These are phyloP conservation scores for Rapana venosa DNA, from an alignment of 2,888 invertebrate species.

Conservation along the genomic window DNA sequence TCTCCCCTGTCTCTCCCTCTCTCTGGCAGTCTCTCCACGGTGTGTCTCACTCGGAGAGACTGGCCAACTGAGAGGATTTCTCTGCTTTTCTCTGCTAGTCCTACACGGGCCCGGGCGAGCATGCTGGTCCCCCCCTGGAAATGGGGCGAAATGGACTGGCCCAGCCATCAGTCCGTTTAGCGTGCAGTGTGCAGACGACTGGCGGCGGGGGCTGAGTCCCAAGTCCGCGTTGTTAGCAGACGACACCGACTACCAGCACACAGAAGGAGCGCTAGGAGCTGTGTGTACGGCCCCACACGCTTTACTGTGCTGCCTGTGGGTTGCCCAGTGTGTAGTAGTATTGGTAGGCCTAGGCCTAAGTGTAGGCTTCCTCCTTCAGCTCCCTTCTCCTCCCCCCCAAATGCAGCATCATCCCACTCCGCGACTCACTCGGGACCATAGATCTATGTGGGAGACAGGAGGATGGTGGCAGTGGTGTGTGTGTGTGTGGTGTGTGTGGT, in stretches of 20 bases:
- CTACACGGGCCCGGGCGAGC: neutral
- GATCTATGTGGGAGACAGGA: conserved; percentile 11
- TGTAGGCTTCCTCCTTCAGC: neutral
- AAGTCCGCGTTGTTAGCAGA: conserved; percentile 17
- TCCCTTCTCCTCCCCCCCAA: neutral
- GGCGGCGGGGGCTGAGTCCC: conserved; percentile 38
- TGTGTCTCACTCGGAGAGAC: neutral
- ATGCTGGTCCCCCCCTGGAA: conserved; percentile 24
- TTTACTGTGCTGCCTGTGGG: neutral
- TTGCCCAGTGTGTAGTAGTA: neutral
- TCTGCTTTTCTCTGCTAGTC: neutral
- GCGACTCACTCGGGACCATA: neutral
- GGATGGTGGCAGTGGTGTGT: neutral
- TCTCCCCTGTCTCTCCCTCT: neutral
- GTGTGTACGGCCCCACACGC: neutral
- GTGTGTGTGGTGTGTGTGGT: no score
- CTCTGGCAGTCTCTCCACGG: neutral
- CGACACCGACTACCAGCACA: conserved; percentile 20
- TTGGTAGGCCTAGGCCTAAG: neutral
- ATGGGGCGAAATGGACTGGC: conserved; percentile 1
- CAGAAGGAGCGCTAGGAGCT: neutral
- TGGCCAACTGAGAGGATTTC: neutral
- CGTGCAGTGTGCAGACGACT: conserved; percentile 40
- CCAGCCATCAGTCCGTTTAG: conserved; percentile 38
- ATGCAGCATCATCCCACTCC: neutral